Evolutionary conservation across 2,113 vertebrate species (phyloP), one percentile per base, ranked within the genome.

Genomic region (Cyrtonyx montezumae): DNA sequence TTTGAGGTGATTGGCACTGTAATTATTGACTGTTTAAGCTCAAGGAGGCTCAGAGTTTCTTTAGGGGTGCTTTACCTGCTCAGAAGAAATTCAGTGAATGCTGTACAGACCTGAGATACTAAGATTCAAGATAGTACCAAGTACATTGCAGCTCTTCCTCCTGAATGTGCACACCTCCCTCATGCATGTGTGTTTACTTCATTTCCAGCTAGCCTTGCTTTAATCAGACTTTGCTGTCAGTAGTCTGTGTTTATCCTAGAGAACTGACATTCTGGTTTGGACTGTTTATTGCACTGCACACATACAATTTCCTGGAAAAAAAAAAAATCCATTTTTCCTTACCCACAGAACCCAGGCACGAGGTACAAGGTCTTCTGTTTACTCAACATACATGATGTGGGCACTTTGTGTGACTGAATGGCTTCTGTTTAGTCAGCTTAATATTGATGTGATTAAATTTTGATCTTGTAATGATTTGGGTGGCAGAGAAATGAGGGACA

Each of bases 381-480:
- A 88, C 79, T 95, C 91, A 84, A 88, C 91, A 96, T 95, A 94
- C 96, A 95, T 93, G 81, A 51, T 91, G 95, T 95, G 95, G 93
- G 95, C 95, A 96, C 84, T 43, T 63, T 1, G 0, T 42, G 34
- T 65, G 28, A 80, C 87, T 68, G 82, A 87, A 79, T 42, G 45
- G 26, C 48, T 84, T 49, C 30, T 77, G 95, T 87, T 48, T 74
- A 67, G 66, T 92, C 84, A 66, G 34, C 56, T 86, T 71, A 55
- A 71, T 92, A 76, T 94, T 82, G 32, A 53, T 63, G 48, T 49
- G 78, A 86, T 85, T 83, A 88, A 91, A 86, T 82, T 62, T 75
- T 46, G 53, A 77, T 91, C 55, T 82, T 90, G 53, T 87, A 75
- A 84, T 16, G 51, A 93, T 94, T 83, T 93, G 13, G 11, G 10